Percentiles rank a stretch among this genome's conserved stretches.
phyloP scores from a whole-genome alignment of 2,888 invertebrate species.

The Sthenelais limicola region DNA sequence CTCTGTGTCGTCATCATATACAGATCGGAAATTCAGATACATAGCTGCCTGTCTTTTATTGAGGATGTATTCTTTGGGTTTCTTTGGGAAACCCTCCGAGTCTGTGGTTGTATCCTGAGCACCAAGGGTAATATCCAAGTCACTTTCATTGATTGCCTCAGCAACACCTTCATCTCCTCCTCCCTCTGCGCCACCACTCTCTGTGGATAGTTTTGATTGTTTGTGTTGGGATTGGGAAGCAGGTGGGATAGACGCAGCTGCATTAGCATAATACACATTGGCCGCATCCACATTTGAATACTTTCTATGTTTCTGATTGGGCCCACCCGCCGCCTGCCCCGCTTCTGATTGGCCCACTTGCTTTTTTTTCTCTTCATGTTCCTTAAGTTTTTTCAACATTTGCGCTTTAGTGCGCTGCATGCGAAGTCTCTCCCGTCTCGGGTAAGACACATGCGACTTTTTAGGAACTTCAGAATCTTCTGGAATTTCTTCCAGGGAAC shows the following conservation, averaged over 20 bases:
- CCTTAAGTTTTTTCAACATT: not conserved
- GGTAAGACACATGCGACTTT: too few species aligned
- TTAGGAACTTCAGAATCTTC: too few species aligned
- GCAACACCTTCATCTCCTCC: not conserved
- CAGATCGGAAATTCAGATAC: slow-evolving; percentile 16
- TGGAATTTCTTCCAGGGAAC: too few species aligned
- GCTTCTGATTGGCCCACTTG: too few species aligned
- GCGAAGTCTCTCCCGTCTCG: too few species aligned
- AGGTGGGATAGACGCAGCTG: not conserved
- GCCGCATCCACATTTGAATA: slow-evolving; percentile 24
- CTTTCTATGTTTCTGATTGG: not conserved
- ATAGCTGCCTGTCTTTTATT: slow-evolving; percentile 7
- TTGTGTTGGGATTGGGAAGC: not conserved
- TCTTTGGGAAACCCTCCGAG: not conserved
- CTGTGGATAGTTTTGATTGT: not conserved
- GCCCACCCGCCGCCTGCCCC: not conserved
- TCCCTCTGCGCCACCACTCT: not conserved
- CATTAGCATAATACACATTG: slow-evolving; percentile 15
- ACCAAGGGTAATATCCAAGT: too few species aligned
- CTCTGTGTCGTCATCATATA: slow-evolving; percentile 28
- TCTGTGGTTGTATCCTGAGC: too few species aligned
- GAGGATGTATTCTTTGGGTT: slow-evolving; percentile 37
- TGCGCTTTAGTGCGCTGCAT: slow-evolving; percentile 20
- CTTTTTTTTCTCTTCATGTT: not conserved
- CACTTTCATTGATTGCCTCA: too few species aligned